Evolutionary conservation across 2,888 invertebrate genomes (phyloP).

Genomic region (Athetis lepigone): DNA sequence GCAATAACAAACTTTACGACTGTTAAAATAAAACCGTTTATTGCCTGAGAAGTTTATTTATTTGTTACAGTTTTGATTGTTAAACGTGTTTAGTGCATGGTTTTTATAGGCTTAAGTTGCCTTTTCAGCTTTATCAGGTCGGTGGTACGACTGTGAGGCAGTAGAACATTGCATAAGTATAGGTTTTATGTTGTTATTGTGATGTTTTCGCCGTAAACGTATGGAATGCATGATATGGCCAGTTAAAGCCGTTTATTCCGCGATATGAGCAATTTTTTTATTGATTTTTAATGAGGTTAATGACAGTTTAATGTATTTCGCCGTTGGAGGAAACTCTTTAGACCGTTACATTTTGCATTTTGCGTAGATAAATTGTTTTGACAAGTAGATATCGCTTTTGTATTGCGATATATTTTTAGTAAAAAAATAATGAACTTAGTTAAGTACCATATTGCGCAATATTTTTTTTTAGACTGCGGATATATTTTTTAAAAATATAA

Average conservation of each 20-base stretch:
- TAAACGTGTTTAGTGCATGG: constrained; percentile 89
- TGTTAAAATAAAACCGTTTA: constrained; percentile 88
- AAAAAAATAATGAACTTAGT: background rate
- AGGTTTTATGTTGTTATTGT: constrained; percentile 90
- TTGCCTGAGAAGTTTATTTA: constrained; percentile 87
- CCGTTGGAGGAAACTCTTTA: constrained; percentile 46
- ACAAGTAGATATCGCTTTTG: constrained; percentile 34
- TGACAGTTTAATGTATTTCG: constrained; percentile 59
- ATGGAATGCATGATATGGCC: constrained; percentile 87
- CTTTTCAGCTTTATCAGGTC: constrained; percentile 91
- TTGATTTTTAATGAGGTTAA: constrained; percentile 78
- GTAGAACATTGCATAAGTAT: constrained; percentile 90
- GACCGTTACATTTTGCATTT: constrained; percentile 47
- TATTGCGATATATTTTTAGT: constrained; percentile 2
- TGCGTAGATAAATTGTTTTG: constrained; percentile 42
- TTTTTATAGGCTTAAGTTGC: constrained; percentile 90
- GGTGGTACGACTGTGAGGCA: constrained; percentile 89
- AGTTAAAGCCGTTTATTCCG: constrained; percentile 82
- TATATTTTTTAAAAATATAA: constrained; percentile 9
- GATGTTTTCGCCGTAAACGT: constrained; percentile 89
- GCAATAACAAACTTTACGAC: constrained; percentile 88
- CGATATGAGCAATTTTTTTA: constrained; percentile 81
- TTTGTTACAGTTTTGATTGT: constrained; percentile 87
- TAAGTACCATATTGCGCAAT: constrained; percentile 11
- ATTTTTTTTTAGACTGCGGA: constrained; percentile 7